Conservation (phyloP, 2,888 invertebrate genomes). For the Callimorpha dominula region DNA sequence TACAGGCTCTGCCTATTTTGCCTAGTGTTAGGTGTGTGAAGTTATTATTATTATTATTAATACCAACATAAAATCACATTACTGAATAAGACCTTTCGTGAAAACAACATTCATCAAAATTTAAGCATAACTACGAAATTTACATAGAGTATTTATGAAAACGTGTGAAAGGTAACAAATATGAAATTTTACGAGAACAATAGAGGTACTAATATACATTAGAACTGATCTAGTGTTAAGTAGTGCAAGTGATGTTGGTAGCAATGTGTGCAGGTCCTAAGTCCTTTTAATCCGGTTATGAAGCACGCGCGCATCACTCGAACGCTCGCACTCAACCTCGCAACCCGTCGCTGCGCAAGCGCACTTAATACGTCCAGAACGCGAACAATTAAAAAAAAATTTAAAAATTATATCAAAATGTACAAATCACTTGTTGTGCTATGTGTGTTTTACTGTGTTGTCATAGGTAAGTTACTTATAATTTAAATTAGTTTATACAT, state of each 20-base stretch:
- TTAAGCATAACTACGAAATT: background rate
- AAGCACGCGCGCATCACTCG: constrained; percentile 76
- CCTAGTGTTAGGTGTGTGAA: no score
- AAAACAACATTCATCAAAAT: background rate
- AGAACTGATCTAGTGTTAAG: constrained; percentile 31
- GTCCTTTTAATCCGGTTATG: constrained; percentile 77
- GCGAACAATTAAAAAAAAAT: constrained; percentile 47
- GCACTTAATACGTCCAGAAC: constrained; percentile 37
- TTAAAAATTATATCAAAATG: constrained; percentile 61
- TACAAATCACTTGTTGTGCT: constrained; percentile 73
- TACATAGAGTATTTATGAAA: background rate
- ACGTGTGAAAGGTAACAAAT: constrained; percentile 27
- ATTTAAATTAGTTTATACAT: constrained; percentile 2
- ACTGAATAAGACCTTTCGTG: background rate
- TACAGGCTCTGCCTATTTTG: background rate
- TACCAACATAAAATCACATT: background rate
- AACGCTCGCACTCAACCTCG: constrained; percentile 67
- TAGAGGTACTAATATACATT: constrained; percentile 9
- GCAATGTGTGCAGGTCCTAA: constrained; percentile 60
- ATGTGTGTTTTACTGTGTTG: constrained; percentile 74
- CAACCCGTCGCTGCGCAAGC: constrained; percentile 56
- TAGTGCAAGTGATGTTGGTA: constrained; percentile 48
- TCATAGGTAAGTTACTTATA: constrained; percentile 71
- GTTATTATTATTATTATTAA: background rate
- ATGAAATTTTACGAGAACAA: constrained; percentile 38